Percentiles rank a stretch among this genome's conserved stretches.
These are phyloP conservation scores for Mobula hypostoma DNA, from an alignment of 2,113 vertebrate genomes.

Conservation along the genomic window DNA sequence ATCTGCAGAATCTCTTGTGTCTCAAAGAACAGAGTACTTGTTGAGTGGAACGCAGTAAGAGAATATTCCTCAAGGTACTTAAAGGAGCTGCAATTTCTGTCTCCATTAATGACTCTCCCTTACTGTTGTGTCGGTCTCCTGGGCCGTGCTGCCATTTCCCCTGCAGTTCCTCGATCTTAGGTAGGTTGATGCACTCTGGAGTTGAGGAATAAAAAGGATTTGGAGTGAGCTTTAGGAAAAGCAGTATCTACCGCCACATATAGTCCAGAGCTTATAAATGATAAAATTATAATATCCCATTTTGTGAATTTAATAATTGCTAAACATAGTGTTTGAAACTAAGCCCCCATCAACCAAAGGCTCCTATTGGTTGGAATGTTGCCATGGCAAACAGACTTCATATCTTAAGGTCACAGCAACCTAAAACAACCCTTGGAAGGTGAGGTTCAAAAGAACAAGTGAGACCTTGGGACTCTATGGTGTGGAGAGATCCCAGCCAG, in stretches of 20 bases:
- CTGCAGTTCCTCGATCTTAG: not conserved
- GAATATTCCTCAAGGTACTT: not conserved
- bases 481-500: not conserved
- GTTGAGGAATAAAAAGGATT: not conserved
- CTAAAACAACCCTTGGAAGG: no score
- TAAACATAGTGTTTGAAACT: not conserved
- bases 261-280: not conserved
- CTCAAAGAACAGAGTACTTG: no score
- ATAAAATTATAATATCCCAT: not conserved
- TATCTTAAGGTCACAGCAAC: not conserved
- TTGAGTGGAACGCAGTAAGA: not conserved
- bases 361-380: not conserved
- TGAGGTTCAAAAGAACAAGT: not conserved
- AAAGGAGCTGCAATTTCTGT: not conserved
- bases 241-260: not conserved
- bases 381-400: not conserved
- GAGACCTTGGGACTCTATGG: not conserved
- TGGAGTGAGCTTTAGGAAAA: not conserved
- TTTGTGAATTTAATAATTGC: not conserved
- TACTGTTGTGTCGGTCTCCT: not conserved
- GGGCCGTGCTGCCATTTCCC: slow-evolving; percentile 24
- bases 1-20: no score
- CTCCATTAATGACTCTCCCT: not conserved
- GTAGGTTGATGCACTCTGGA: slow-evolving; percentile 20
- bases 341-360: not conserved